Conservation (phyloP, 2,113 vertebrate species). For the Hippocampus mohnikei region DNA sequence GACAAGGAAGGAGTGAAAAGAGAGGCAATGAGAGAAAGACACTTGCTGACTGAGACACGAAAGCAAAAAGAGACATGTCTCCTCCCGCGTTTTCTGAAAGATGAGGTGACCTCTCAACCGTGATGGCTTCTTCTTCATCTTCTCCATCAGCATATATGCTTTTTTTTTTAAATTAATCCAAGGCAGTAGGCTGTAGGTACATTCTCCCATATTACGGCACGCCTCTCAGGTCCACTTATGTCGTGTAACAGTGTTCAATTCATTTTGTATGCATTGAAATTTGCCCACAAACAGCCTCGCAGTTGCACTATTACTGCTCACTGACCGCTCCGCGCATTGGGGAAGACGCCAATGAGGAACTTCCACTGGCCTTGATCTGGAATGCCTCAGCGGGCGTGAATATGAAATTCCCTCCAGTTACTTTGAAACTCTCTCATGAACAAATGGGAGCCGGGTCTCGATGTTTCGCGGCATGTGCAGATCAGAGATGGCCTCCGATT, state of each 20-base stretch:
- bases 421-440: conserved; percentile 41
- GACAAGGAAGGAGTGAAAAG: conserved; percentile 2
- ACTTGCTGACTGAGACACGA: conserved; percentile 1
- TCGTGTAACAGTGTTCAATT: conserved; percentile 39
- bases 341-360: conserved; percentile 35
- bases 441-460: conserved; percentile 35
- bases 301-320: conserved; percentile 23
- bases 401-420: conserved; percentile 44
- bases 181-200: neutral
- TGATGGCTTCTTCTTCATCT: conserved; percentile 35
- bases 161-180: conserved; percentile 18
- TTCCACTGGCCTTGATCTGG: conserved; percentile 26
- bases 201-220: conserved; percentile 18
- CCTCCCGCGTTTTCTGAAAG: conserved; percentile 16
- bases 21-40: neutral
- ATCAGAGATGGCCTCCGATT: conserved; percentile 35
- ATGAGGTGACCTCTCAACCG: conserved; percentile 46
- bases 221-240: conserved; percentile 23
- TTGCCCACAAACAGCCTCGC: conserved; percentile 27
- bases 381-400: conserved; percentile 48
- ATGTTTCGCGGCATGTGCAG: conserved; percentile 39
- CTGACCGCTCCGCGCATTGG: conserved; percentile 18
- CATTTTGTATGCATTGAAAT: conserved; percentile 59
- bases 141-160: conserved; percentile 47
- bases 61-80: neutral